These are phyloP conservation scores for Dysmachus trigonus DNA, from an alignment of 2,888 invertebrate genomes.

Conservation along the genomic window DNA sequence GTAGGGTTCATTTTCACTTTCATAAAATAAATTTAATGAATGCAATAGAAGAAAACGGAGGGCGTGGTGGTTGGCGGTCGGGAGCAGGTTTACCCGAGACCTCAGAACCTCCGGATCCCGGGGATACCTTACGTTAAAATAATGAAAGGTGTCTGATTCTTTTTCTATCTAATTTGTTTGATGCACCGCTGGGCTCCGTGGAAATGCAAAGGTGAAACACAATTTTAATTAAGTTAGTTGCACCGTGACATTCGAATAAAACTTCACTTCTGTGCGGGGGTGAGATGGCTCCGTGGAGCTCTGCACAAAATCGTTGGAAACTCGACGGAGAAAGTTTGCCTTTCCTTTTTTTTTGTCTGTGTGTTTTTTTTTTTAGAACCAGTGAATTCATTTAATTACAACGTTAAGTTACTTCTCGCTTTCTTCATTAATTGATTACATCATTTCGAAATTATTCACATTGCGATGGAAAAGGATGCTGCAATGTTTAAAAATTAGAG, in stretches of 20 bases:
- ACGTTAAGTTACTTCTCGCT: neutral
- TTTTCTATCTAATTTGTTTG: conserved; percentile 27
- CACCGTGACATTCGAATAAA: neutral
- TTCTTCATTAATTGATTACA: neutral
- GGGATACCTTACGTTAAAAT: neutral
- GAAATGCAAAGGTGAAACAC: conserved; percentile 7
- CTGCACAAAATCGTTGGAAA: neutral
- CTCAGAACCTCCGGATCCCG: neutral
- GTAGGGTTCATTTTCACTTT: conserved; percentile 25
- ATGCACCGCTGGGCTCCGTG: conserved; percentile 6
- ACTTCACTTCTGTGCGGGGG: neutral
- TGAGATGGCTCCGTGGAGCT: neutral
- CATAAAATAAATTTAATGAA: conserved; percentile 32
- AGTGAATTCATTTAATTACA: neutral
- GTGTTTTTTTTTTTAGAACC: neutral
- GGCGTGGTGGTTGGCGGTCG: neutral
- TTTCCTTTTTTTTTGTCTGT: neutral
- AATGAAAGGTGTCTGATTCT: conserved; percentile 32
- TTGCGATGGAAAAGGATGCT: neutral
- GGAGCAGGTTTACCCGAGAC: neutral
- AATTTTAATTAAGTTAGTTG: conserved; percentile 25
- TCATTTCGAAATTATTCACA: neutral
- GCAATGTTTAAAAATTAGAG: neutral
- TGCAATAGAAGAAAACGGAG: conserved; percentile 13
- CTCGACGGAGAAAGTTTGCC: neutral